Evolutionary conservation across 1,140 invertebrate genomes (phyloP).

Genomic region (Patella vulgata): DNA sequence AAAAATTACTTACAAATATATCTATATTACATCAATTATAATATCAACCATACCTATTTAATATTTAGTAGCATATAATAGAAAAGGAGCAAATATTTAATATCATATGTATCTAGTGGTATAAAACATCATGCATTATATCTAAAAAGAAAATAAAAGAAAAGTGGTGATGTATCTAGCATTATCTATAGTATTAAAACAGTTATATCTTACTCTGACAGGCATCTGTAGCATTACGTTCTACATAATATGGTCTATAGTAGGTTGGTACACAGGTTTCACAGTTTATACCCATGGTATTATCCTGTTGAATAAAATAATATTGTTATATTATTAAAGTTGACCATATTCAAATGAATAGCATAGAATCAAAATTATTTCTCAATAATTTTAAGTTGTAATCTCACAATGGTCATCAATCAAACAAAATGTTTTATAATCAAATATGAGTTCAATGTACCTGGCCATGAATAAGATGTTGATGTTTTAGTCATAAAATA

Average conservation of each 20-base stretch:
- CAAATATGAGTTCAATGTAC: background rate
- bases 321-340: background rate
- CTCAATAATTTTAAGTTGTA: background rate
- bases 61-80: no score
- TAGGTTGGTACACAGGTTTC: constrained; percentile 86
- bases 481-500: no score
- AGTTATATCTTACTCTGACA: constrained; percentile 75
- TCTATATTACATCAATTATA: background rate
- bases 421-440: background rate
- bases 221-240: constrained; percentile 87
- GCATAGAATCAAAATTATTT: background rate
- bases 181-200: no score
- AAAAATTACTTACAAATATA: background rate
- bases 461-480: no score
- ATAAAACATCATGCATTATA: no score
- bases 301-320: constrained; percentile 70
- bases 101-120: no score
- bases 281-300: constrained; percentile 98
- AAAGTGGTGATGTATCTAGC: no score
- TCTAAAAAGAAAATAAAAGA: no score
- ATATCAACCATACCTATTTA: no score
- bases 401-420: background rate
- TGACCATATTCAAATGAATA: background rate
- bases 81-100: no score
- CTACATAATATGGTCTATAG: constrained; percentile 84